These are phyloP conservation scores for Xanthorhoe designata DNA, from an alignment of 2,888 invertebrate species.

Conservation along the genomic window DNA sequence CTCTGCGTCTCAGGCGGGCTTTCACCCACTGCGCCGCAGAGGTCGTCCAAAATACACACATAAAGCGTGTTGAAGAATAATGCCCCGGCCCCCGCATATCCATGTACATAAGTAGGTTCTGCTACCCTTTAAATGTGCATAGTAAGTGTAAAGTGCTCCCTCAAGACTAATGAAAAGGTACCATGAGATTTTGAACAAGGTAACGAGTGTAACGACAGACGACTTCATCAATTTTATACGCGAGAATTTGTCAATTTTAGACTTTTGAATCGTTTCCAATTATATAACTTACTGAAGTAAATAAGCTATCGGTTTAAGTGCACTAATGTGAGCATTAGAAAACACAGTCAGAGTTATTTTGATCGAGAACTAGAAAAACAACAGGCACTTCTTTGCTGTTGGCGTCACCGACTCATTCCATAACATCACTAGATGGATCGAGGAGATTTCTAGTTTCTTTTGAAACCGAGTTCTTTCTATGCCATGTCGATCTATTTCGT, in stretches of 20 bases:
- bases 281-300: neutral
- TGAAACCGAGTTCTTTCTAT: slow-evolving; percentile 38
- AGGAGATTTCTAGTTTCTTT: slow-evolving; percentile 34
- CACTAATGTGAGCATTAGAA: slow-evolving; percentile 6
- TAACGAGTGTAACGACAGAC: neutral
- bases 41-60: too few species aligned
- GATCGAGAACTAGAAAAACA: slow-evolving; percentile 19
- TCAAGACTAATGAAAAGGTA: slow-evolving; percentile 23
- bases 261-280: neutral
- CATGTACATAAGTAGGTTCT: too few species aligned
- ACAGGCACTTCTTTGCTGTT: slow-evolving; percentile 17
- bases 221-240: neutral
- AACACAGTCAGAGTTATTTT: slow-evolving; percentile 13
- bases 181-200: slow-evolving; percentile 9
- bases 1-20: too few species aligned
- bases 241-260: neutral
- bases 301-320: neutral
- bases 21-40: too few species aligned
- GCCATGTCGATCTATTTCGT: slow-evolving; percentile 54
- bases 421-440: slow-evolving; percentile 22
- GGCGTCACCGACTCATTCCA: slow-evolving; percentile 19
- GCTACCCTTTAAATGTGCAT: neutral
- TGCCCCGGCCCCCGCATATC: neutral
- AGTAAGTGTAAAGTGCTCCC: slow-evolving; percentile 19
- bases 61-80: neutral